These are phyloP conservation scores for Clarias gariepinus DNA, from an alignment of 2,113 vertebrate species.

Conservation along the genomic window DNA sequence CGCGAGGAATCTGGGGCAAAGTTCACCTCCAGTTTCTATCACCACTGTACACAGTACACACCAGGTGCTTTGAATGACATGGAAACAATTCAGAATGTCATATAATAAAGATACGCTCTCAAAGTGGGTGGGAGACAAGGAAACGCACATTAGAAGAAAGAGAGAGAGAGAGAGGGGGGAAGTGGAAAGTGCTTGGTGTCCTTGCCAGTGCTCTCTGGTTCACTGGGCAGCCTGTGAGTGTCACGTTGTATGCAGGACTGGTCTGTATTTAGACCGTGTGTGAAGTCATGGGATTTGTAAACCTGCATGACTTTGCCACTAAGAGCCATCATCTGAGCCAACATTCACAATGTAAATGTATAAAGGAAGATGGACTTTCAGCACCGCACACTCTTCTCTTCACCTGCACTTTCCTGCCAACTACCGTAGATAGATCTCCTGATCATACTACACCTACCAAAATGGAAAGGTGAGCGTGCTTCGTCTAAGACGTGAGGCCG, in stretches of 20 bases:
- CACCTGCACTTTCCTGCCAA: neutral
- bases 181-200: slow-evolving; percentile 26
- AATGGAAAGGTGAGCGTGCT: too few relatives aligned
- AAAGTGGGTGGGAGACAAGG: neutral
- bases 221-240: slow-evolving; percentile 22
- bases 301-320: neutral
- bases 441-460: too few relatives aligned
- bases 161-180: neutral
- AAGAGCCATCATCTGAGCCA: neutral
- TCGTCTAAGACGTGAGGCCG: too few relatives aligned
- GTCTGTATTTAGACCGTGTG: slow-evolving; percentile 26
- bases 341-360: neutral
- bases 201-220: slow-evolving; percentile 35
- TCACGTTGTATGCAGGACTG: slow-evolving; percentile 17
- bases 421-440: neutral
- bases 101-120: neutral
- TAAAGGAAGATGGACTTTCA: too few relatives aligned
- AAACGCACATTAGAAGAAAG: neutral
- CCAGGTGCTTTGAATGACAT: neutral
- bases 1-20: slow-evolving; percentile 64
- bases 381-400: neutral
- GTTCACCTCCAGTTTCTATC: slow-evolving; percentile 66
- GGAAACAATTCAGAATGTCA: neutral
- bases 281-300: slow-evolving; percentile 1
- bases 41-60: neutral